A percentile compares a stretch with the other conserved stretches of the same genome.
Conservation (phyloP, 2,797 vertebrate genomes). For the Poliocrania exsul region DNA sequence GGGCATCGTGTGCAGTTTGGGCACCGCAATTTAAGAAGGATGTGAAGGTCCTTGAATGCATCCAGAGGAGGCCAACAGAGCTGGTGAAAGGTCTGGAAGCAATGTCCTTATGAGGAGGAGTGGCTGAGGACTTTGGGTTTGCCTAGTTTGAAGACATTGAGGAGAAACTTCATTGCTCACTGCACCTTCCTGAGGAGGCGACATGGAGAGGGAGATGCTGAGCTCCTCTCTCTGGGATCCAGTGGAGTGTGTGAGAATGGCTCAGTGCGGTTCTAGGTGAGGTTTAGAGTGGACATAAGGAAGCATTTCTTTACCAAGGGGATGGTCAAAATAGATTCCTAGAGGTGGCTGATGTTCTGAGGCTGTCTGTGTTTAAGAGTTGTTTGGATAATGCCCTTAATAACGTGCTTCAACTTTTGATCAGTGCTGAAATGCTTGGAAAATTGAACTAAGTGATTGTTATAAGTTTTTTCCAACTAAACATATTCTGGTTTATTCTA, state of each 20-base stretch:
- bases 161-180: background rate
- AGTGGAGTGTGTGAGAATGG: background rate
- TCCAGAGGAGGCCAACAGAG: background rate
- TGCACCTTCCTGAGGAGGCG: background rate
- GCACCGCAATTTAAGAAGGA: background rate
- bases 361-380: fast-evolving
- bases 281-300: background rate
- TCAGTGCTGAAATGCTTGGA: background rate
- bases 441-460: background rate
- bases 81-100: background rate
- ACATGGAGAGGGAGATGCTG: fast-evolving
- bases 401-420: fast-evolving
- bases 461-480: background rate
- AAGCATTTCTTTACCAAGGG: background rate
- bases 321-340: background rate
- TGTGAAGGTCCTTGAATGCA: background rate
- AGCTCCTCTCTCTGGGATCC: background rate
- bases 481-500: background rate
- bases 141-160: background rate
- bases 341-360: background rate
- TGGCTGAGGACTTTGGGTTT: fast-evolving
- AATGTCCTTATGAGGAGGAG: background rate
- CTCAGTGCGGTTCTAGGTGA: fast-evolving
- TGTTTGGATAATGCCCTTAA: background rate
- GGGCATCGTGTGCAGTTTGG: background rate